Evolutionary conservation across 2,113 vertebrate genomes (phyloP).

Genomic region (Albula goreensis): DNA sequence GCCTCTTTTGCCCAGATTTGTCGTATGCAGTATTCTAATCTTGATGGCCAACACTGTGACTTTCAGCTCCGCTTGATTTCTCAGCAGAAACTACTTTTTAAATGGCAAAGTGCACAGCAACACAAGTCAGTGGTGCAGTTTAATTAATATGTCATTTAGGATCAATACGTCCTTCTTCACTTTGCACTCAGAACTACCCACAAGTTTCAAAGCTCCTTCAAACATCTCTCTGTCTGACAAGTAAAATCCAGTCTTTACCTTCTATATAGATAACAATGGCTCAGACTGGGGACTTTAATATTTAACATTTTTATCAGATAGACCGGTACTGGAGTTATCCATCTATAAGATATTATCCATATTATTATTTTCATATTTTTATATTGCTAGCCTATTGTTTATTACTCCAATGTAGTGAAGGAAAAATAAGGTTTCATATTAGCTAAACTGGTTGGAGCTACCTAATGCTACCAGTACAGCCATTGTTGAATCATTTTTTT

Average conservation of each 20-base stretch:
- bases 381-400: neutral
- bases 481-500: too few relatives aligned
- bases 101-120: neutral
- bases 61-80: neutral
- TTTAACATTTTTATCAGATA: neutral
- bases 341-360: neutral
- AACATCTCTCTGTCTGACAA: neutral
- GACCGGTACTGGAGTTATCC: too few relatives aligned
- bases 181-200: neutral
- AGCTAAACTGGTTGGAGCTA: too few relatives aligned
- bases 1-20: neutral
- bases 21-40: neutral
- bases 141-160: constrained; percentile 7
- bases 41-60: neutral
- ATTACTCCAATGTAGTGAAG: neutral
- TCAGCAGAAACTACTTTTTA: neutral
- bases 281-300: neutral
- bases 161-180: neutral
- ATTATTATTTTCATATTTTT: neutral
- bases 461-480: too few relatives aligned
- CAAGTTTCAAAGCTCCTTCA: neutral
- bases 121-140: neutral
- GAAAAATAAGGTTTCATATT: too few relatives aligned
- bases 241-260: neutral
- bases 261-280: neutral